Evolutionary conservation across 2,888 invertebrate genomes (phyloP).

Genomic region (Ptychoptera contaminata): DNA sequence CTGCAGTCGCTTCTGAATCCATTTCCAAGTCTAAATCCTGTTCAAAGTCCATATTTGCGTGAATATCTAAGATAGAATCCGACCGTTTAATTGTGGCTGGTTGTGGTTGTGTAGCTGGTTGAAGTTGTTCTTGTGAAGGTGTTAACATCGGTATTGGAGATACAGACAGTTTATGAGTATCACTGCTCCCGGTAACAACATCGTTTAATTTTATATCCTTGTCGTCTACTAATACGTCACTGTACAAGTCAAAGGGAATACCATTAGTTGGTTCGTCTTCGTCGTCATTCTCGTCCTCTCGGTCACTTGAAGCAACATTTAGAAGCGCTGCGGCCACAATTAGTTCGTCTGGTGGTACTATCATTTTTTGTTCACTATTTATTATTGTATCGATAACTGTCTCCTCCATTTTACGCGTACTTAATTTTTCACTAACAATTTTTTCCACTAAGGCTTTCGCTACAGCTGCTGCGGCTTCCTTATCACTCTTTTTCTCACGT

Average conservation of each 20-base stretch:
- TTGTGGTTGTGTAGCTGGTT: slow-evolving; percentile 4
- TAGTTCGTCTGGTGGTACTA: neutral
- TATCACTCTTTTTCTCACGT: slow-evolving; percentile 9
- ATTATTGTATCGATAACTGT: neutral
- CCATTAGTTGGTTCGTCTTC: too few relatives aligned
- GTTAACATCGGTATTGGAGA: too few relatives aligned
- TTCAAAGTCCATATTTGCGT: slow-evolving; percentile 20
- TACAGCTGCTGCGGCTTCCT: slow-evolving; percentile 4
- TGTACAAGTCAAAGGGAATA: too few relatives aligned
- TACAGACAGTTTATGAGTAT: too few relatives aligned
- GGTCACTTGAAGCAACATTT: too few relatives aligned
- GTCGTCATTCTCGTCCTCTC: too few relatives aligned
- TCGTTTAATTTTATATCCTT: too few relatives aligned
- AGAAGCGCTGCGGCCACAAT: too few relatives aligned
- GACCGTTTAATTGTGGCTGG: slow-evolving; percentile 18
- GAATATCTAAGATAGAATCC: slow-evolving; percentile 20
- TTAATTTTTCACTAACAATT: slow-evolving; percentile 14
- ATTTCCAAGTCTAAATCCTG: slow-evolving; percentile 15
- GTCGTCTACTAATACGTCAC: too few relatives aligned
- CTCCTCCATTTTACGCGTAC: slow-evolving; percentile 11
- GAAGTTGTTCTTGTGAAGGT: neutral
- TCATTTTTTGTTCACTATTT: slow-evolving; percentile 2
- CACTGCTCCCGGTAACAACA: too few relatives aligned
- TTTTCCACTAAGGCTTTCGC: slow-evolving; percentile 9
- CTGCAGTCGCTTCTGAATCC: slow-evolving; percentile 2